A percentile compares a stretch with the other conserved stretches of the same genome.
These are phyloP conservation scores for Eulemur albifrons DNA, from an alignment of 2,797 vertebrate genomes.

Conservation along the genomic window DNA sequence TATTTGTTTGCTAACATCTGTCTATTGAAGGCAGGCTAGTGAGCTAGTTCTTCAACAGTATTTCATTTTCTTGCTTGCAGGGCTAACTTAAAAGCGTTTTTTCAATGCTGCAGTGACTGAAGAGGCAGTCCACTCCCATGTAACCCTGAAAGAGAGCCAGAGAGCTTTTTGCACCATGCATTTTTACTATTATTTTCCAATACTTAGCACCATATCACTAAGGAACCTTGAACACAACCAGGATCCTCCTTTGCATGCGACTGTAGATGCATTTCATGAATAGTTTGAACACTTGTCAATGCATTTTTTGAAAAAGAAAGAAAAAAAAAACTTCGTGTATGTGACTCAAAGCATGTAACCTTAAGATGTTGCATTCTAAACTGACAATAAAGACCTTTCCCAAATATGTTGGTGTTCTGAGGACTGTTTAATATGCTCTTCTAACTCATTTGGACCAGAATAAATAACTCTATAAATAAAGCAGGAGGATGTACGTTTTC, in stretches of 20 bases:
- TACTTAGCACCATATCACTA: slow-evolving; percentile 93
- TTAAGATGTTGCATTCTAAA: slow-evolving; percentile 98
- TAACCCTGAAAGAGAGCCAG: slow-evolving; percentile 96
- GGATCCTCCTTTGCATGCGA: slow-evolving; percentile 93
- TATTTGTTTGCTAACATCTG: slow-evolving; percentile 82
- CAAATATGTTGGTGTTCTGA: slow-evolving; percentile 97
- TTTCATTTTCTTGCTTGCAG: slow-evolving; percentile 99
- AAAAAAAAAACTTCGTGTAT: slow-evolving; percentile 96
- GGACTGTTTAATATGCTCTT: slow-evolving; percentile 92
- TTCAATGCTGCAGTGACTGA: slow-evolving; percentile 98
- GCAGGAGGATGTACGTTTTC: slow-evolving; percentile 76
- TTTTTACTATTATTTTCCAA: slow-evolving; percentile 84
- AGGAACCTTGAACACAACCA: slow-evolving; percentile 87
- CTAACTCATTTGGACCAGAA: slow-evolving; percentile 81
- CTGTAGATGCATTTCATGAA: slow-evolving; percentile 94
- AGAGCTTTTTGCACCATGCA: slow-evolving; percentile 91
- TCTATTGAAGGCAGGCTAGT: slow-evolving; percentile 91
- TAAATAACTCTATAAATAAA: slow-evolving; percentile 58
- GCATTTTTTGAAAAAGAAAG: slow-evolving; percentile 89
- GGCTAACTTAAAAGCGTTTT: slow-evolving; percentile 99
- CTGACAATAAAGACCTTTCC: slow-evolving; percentile 99
- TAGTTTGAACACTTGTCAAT: slow-evolving; percentile 95
- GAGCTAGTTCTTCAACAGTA: slow-evolving; percentile 93
- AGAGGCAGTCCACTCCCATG: slow-evolving; percentile 97
- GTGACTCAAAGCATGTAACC: slow-evolving; percentile 99